A percentile compares a stretch with the other conserved stretches of the same genome.
Conservation (phyloP, 2,888 invertebrate genomes). For the Gerosis bhagava region DNA sequence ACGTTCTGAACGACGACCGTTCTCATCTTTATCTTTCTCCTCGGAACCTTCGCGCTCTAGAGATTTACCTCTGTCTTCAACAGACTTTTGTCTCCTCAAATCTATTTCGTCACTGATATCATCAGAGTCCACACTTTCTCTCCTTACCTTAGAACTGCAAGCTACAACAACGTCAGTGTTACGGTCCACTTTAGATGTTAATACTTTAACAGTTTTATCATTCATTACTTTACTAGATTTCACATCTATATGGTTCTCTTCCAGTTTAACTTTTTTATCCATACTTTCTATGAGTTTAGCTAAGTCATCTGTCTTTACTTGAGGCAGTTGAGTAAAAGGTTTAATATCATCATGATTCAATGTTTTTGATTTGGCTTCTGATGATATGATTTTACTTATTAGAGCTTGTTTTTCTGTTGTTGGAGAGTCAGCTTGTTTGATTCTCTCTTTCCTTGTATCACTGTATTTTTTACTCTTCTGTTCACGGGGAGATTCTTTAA, state of each 20-base stretch:
- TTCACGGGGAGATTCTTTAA: conserved; percentile 71
- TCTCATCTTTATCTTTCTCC: conserved; percentile 75
- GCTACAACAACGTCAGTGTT: conserved; percentile 35
- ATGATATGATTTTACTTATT: conserved; percentile 60
- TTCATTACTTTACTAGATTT: conserved; percentile 56
- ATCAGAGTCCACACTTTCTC: conserved; percentile 67
- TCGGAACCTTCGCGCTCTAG: conserved; percentile 79
- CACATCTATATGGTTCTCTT: conserved; percentile 44
- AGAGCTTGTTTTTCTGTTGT: conserved; percentile 67
- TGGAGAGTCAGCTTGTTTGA: conserved; percentile 54
- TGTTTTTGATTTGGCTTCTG: conserved; percentile 61
- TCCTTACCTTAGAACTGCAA: conserved; percentile 49
- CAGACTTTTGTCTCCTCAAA: conserved; percentile 79
- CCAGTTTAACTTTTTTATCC: conserved; percentile 67
- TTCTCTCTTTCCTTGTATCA: conserved; percentile 72
- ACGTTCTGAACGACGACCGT: conserved; percentile 82
- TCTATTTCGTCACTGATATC: conserved; percentile 60
- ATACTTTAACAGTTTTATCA: conserved; percentile 43
- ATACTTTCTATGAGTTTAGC: conserved; percentile 70
- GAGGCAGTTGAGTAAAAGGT: conserved; percentile 76
- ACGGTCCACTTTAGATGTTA: conserved; percentile 33
- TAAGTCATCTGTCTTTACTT: conserved; percentile 75
- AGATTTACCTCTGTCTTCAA: conserved; percentile 80
- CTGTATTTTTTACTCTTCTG: conserved; percentile 75
- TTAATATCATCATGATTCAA: conserved; percentile 72